Evolutionary conservation across 2,113 vertebrate species (phyloP), one percentile per base, ranked within the genome.

Genomic region (Aegithalos caudatus): DNA sequence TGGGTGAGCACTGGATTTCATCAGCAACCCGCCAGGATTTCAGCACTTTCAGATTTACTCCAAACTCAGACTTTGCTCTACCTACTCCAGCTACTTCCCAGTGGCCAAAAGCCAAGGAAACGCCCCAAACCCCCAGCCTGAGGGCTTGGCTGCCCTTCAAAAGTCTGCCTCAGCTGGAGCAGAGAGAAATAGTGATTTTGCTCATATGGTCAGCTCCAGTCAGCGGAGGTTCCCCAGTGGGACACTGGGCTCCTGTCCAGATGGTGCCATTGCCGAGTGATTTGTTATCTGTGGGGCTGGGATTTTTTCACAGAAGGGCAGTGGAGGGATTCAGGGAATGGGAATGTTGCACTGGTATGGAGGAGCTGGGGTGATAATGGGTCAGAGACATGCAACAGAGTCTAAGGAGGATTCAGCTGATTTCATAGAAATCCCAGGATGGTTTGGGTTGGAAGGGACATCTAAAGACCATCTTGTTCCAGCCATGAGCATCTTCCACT

Each of bases 311-410:
- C 31, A 70, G 65, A n/a, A 44, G 29, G 29, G 62, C 38, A 38
- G 11, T 1, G 2, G 2, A 7, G 24, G 6, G 19, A 47, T 71
- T 66, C 12, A 3, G 3, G 23, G 18, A 47, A 48, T 38, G 25
- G 21, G 27, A 57, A 53, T 0, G 0, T 24, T 60, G 48, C 11
- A 15, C 8, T 42, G 44, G 6, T 21, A 3, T 10, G 17, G 21
- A n/a, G 57, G 14, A 89, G 4, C 4, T 28, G 61, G 70, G 61
- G 20, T 69, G 58, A 19, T 50, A 24, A 20, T 28, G 31, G 29
- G 9, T 42, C 24, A 62, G 33, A 31, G 29, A 31, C 3, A 0
- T 19, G 33, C 29, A 24, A 11, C 1, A 0, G 4, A 6, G 8
- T 17, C n/a, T 0, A 0, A 33, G 40, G 20, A 78, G 20, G 11